Conservation (phyloP, 2,797 vertebrate species). For the Loris lydekkerianus region DNA sequence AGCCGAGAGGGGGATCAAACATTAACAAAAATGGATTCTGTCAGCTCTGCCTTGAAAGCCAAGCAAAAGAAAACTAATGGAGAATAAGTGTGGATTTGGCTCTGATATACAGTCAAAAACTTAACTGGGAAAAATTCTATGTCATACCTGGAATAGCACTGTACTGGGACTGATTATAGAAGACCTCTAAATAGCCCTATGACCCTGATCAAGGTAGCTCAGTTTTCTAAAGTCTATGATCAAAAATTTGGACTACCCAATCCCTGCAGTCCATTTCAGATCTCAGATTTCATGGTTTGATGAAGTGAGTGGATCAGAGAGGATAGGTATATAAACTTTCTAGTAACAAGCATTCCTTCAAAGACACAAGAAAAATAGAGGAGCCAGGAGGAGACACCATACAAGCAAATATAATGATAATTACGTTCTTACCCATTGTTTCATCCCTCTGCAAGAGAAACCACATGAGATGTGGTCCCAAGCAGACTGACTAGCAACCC, state of each 20-base stretch:
- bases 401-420: not conserved
- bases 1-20: not conserved
- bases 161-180: not conserved
- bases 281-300: slow-evolving; percentile 6
- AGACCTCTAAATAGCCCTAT: not conserved
- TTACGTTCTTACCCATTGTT: not conserved
- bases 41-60: slow-evolving; percentile 22
- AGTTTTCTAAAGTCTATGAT: not conserved
- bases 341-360: not conserved
- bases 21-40: slow-evolving; percentile 23
- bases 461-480: not conserved
- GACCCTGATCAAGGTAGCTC: not conserved
- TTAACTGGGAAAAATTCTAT: slow-evolving; percentile 25
- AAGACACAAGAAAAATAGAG: not conserved
- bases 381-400: not conserved
- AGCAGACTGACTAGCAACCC: not conserved
- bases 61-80: not conserved
- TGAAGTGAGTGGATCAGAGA: slow-evolving; percentile 1
- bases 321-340: not conserved
- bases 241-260: slow-evolving; percentile 6
- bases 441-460: slow-evolving; percentile 13
- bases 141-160: not conserved
- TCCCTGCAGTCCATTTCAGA: not conserved
- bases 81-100: slow-evolving; percentile 23
- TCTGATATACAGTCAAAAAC: not conserved